These are phyloP conservation scores for Peromyscus polionotus DNA, from an alignment of 2,113 vertebrate species.

Conservation along the genomic window DNA sequence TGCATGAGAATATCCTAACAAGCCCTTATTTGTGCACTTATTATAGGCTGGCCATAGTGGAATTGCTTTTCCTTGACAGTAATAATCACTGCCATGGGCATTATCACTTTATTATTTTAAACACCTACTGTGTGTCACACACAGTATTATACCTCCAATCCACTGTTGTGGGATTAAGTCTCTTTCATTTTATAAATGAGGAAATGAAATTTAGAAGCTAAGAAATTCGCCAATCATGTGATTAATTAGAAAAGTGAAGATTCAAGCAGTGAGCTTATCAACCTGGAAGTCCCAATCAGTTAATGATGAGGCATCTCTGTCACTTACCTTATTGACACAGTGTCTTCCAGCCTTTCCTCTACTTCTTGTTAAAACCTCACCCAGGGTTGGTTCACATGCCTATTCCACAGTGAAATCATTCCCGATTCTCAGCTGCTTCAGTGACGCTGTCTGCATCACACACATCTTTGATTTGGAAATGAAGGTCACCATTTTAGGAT, in stretches of 20 bases:
- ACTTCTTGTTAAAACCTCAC: neutral
- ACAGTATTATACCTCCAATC: neutral
- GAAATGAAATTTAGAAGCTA: neutral
- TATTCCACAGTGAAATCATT: neutral
- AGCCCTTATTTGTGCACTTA: too few species aligned
- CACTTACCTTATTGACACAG: neutral
- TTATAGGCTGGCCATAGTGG: neutral
- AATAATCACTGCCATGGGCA: neutral
- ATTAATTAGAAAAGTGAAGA: neutral
- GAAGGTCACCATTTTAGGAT: neutral
- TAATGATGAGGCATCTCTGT: accelerated
- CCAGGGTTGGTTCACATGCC: neutral
- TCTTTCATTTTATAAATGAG: neutral
- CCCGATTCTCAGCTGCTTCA: neutral
- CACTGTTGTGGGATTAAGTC: neutral
- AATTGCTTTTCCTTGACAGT: neutral
- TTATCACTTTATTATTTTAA: neutral
- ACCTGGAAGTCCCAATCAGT: neutral
- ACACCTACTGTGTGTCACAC: neutral
- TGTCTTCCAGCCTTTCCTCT: neutral
- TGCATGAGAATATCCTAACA: neutral
- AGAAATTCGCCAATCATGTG: neutral
- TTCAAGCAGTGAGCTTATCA: neutral
- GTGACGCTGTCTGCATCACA: neutral
- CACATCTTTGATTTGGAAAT: neutral